These are phyloP conservation scores for Drosophila silvestris DNA, from an alignment of 2,888 invertebrate genomes.

Conservation along the genomic window DNA sequence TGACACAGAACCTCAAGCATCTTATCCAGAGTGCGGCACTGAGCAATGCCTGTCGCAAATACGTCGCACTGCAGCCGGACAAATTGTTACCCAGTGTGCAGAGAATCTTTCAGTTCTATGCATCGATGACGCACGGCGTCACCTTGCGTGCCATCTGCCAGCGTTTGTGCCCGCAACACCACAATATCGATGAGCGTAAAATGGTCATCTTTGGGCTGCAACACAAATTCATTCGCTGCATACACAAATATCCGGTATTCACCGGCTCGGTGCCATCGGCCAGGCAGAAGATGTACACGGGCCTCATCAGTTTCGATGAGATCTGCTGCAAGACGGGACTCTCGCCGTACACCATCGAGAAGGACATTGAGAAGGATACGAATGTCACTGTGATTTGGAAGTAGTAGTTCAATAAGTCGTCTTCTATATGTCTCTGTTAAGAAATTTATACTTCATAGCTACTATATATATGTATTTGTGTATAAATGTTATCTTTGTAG, in stretches of 20 bases:
- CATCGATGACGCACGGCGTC: conserved; percentile 90
- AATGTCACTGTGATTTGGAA: conserved; percentile 93
- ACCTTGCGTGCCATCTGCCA: conserved; percentile 90
- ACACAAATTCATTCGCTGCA: conserved; percentile 87
- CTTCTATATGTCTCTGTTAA: neutral
- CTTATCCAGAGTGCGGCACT: conserved; percentile 89
- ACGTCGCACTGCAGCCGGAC: conserved; percentile 83
- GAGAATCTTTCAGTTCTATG: conserved; percentile 87
- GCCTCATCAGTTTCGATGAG: conserved; percentile 93
- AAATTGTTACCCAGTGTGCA: conserved; percentile 82
- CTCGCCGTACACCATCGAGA: conserved; percentile 91
- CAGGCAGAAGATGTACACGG: conserved; percentile 90
- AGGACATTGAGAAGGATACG: conserved; percentile 93
- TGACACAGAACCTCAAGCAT: conserved; percentile 90
- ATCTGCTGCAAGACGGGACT: conserved; percentile 94
- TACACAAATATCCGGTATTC: conserved; percentile 87
- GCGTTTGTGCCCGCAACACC: conserved; percentile 88
- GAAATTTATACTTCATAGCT: neutral
- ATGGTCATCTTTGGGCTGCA: conserved; percentile 87
- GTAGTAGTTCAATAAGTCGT: conserved; percentile 86
- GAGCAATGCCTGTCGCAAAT: conserved; percentile 89
- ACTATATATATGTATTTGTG: conserved; percentile 4
- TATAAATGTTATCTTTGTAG: neutral
- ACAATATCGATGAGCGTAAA: conserved; percentile 86
- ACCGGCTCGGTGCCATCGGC: conserved; percentile 85